These are phyloP conservation scores for Ochlodes sylvanus DNA, from an alignment of 2,888 invertebrate species.

Conservation along the genomic window DNA sequence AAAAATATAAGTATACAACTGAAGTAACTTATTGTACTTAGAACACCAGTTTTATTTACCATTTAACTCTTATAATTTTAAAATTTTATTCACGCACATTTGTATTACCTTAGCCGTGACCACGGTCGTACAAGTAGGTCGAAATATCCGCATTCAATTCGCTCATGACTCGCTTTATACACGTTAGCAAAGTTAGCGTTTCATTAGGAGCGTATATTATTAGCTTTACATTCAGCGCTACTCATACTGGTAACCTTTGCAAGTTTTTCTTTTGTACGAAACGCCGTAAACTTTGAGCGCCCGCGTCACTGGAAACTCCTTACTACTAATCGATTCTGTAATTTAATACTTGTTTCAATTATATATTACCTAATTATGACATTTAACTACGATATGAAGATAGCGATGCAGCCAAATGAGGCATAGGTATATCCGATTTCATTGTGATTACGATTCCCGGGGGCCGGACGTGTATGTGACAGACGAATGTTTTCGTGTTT, in stretches of 20 bases:
- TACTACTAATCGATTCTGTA: neutral
- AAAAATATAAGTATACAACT: no score
- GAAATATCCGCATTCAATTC: conserved; percentile 8
- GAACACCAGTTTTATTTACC: no score
- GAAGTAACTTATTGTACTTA: no score
- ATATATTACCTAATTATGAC: neutral
- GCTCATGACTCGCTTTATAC: neutral
- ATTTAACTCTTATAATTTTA: no score
- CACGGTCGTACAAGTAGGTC: conserved; percentile 7
- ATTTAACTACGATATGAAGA: neutral
- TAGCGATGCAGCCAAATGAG: no score
- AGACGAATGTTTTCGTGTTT: no score
- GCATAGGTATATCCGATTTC: no score
- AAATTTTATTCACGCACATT: no score
- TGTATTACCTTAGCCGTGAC: neutral
- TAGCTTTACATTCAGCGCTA: neutral
- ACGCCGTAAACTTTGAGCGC: neutral
- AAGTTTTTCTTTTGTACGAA: neutral
- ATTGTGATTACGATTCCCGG: no score
- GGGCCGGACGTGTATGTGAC: no score
- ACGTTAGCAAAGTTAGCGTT: neutral
- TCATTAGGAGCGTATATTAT: neutral
- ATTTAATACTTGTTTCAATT: neutral
- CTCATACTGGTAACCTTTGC: neutral
- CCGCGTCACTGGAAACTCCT: neutral